Conservation (phyloP, 2,113 vertebrate species). For the Elgaria multicarinata region DNA sequence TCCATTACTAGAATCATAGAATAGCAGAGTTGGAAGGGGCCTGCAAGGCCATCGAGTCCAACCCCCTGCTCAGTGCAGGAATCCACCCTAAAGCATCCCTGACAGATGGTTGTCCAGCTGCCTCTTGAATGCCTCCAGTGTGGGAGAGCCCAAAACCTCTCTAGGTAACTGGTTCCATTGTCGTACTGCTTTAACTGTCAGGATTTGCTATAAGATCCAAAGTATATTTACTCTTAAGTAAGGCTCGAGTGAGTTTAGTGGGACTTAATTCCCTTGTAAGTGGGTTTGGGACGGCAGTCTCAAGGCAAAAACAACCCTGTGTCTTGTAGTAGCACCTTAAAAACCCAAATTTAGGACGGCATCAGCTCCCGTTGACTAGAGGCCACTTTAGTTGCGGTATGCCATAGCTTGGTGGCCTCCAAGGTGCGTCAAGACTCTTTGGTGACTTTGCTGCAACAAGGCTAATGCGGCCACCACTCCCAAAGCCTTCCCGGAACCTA, state of each 20-base stretch:
- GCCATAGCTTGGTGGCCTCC: not conserved
- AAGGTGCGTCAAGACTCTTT: not conserved
- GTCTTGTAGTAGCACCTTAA: not conserved
- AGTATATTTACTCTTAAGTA: not conserved
- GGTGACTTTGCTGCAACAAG: not conserved
- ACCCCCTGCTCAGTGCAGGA: no score
- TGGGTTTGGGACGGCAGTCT: not conserved
- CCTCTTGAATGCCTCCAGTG: no score
- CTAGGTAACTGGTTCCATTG: no score
- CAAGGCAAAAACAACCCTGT: not conserved
- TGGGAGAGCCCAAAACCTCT: no score
- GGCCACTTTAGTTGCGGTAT: not conserved
- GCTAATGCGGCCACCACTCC: not conserved
- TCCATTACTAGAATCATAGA: not conserved
- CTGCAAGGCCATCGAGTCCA: no score
- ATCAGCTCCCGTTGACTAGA: no score
- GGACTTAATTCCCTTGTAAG: not conserved
- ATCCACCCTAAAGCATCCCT: no score
- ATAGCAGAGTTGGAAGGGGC: no score
- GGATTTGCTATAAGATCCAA: not conserved
- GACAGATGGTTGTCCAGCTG: no score
- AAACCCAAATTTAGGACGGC: not conserved
- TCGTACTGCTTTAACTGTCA: no score
- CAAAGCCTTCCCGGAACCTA: no score
- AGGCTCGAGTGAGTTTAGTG: not conserved